These are phyloP conservation scores for Porites lobata DNA, from an alignment of 92 coral and sea anemone species.

Conservation along the genomic window DNA sequence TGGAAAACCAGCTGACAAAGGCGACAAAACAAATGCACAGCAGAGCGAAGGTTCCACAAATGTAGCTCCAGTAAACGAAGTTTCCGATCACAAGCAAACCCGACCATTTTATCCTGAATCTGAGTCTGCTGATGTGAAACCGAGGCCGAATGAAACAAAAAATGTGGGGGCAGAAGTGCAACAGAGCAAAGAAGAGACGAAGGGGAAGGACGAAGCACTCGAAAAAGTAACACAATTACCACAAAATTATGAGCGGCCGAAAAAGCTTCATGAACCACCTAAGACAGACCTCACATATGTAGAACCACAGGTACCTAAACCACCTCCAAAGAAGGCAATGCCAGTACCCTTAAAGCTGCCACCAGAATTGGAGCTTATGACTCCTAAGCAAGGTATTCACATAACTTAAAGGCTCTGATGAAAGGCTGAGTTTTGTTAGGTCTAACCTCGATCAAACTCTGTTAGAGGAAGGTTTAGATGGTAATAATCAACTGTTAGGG, in stretches of 20 bases:
- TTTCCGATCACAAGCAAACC: not conserved
- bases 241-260: not conserved
- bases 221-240: slow-evolving; percentile 16
- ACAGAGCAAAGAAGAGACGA: not conserved
- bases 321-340: not conserved
- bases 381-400: slow-evolving; percentile 42
- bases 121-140: slow-evolving; percentile 1
- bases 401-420: not conserved
- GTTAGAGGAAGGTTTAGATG: no score
- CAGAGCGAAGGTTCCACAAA: not conserved
- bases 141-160: not conserved
- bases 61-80: not conserved
- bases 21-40: not conserved
- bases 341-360: slow-evolving; percentile 2
- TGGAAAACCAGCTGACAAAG: not conserved
- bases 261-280: slow-evolving; percentile 9
- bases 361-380: slow-evolving; percentile 24
- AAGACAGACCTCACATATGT: not conserved
- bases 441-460: no score
- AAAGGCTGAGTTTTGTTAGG: no score
- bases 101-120: slow-evolving; percentile 20
- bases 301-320: not conserved
- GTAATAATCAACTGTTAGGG: no score
- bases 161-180: not conserved
- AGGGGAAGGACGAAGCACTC: slow-evolving; percentile 11